Evolutionary conservation across 2,113 vertebrate species (phyloP).

Genomic region (Haliaeetus leucogaster): DNA sequence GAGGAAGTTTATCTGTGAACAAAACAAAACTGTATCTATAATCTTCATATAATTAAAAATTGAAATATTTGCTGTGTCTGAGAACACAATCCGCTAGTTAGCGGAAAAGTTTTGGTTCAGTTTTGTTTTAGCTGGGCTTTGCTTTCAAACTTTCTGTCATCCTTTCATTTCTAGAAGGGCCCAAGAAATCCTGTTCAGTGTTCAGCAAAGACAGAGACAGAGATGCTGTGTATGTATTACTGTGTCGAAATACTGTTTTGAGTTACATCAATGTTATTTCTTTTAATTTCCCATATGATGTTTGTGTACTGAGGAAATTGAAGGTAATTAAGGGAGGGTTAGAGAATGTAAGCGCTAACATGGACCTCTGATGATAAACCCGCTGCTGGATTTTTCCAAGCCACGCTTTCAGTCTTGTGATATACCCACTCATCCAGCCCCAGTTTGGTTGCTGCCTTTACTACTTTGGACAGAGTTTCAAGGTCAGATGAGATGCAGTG

Average conservation of each 20-base stretch:
- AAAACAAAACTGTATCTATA: background rate
- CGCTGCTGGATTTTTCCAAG: background rate
- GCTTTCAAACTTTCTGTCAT: background rate
- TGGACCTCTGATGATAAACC: background rate
- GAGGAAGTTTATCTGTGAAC: background rate
- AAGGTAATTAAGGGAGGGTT: background rate
- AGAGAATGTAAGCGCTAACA: background rate
- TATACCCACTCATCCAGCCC: background rate
- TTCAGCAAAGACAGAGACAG: background rate
- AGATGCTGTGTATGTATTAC: background rate
- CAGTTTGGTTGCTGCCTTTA: background rate
- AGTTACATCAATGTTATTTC: background rate
- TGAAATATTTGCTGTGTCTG: background rate
- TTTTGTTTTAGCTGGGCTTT: background rate
- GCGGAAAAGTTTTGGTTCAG: background rate
- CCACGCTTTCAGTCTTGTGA: background rate
- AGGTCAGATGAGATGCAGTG: background rate
- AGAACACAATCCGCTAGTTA: background rate
- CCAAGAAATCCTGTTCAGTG: background rate
- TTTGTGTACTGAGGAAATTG: background rate
- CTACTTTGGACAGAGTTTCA: constrained; percentile 32
- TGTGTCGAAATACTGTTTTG: background rate
- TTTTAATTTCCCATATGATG: background rate
- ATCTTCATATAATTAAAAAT: background rate
- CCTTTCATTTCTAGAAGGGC: background rate